Conservation (phyloP, 2,888 invertebrate genomes). For the Bembecia ichneumoniformis region DNA sequence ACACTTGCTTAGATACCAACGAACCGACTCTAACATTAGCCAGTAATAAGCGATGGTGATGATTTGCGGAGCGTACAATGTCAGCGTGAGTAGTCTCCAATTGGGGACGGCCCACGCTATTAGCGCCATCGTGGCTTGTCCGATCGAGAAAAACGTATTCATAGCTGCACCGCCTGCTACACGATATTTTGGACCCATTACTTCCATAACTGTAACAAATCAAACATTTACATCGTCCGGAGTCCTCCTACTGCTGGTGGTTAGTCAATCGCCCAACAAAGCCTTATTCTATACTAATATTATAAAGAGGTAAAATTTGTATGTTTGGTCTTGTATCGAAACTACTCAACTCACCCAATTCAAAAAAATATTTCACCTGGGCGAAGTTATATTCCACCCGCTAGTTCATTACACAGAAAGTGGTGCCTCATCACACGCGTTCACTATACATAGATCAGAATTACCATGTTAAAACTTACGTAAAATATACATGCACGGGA, state of each 20-base stretch:
- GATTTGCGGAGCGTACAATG: slow-evolving; percentile 78
- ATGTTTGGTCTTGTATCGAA: too few relatives aligned
- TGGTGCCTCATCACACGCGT: too few relatives aligned
- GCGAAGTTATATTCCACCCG: too few relatives aligned
- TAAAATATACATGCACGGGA: slow-evolving; percentile 78
- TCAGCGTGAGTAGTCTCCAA: slow-evolving; percentile 77
- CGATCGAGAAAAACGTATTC: slow-evolving; percentile 78
- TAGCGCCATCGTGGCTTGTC: slow-evolving; percentile 76
- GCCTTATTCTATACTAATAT: too few relatives aligned
- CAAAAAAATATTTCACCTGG: too few relatives aligned
- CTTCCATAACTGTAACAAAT: slow-evolving; percentile 75
- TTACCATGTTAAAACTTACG: slow-evolving; percentile 62
- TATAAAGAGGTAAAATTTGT: too few relatives aligned
- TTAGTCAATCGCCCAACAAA: background rate
- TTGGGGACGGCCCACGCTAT: slow-evolving; percentile 77
- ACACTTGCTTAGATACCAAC: slow-evolving; percentile 82
- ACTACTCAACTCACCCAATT: too few relatives aligned
- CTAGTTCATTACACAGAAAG: too few relatives aligned
- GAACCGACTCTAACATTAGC: slow-evolving; percentile 78
- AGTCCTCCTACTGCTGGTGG: background rate
- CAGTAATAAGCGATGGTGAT: slow-evolving; percentile 76
- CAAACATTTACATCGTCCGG: background rate
- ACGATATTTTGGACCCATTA: slow-evolving; percentile 79
- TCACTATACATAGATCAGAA: too few relatives aligned
- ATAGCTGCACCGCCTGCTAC: slow-evolving; percentile 78